Percentiles rank a stretch among this genome's conserved stretches.
phyloP scores from a whole-genome alignment of 2,797 vertebrate genomes.

The Coracias cyanogaster region DNA sequence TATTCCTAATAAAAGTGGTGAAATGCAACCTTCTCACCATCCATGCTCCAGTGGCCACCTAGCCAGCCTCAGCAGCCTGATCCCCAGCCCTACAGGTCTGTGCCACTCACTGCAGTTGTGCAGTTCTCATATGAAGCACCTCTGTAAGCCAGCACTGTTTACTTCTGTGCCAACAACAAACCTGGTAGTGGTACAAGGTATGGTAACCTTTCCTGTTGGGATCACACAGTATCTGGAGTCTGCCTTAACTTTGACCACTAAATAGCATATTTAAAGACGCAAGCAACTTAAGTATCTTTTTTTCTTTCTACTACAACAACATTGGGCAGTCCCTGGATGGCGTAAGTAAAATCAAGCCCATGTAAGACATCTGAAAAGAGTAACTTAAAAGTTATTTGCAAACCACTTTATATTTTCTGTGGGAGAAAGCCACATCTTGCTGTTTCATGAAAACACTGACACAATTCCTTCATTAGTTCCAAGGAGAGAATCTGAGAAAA shows the following conservation, averaged over 20 bases:
- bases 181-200: not conserved
- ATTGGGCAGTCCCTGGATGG: not conserved
- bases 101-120: not conserved
- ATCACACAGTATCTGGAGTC: accelerated
- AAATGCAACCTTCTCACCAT: not conserved
- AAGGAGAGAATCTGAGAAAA: not conserved
- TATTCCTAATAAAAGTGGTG: not conserved
- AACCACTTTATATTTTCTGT: not conserved
- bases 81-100: not conserved
- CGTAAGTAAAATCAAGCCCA: not conserved
- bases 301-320: not conserved
- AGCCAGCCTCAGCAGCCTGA: not conserved
- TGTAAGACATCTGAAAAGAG: not conserved
- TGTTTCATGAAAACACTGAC: not conserved
- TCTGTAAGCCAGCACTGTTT: not conserved
- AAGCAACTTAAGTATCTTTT: not conserved
- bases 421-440: not conserved
- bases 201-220: accelerated
- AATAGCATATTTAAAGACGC: not conserved
- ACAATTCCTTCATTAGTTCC: not conserved
- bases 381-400: not conserved
- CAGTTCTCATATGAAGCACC: not conserved
- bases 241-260: not conserved
- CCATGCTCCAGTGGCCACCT: not conserved
- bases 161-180: not conserved